Percentiles rank a stretch among this genome's conserved stretches.
Evolutionary conservation across 2,113 vertebrate genomes (phyloP).

Genomic region (Theristicus caerulescens): DNA sequence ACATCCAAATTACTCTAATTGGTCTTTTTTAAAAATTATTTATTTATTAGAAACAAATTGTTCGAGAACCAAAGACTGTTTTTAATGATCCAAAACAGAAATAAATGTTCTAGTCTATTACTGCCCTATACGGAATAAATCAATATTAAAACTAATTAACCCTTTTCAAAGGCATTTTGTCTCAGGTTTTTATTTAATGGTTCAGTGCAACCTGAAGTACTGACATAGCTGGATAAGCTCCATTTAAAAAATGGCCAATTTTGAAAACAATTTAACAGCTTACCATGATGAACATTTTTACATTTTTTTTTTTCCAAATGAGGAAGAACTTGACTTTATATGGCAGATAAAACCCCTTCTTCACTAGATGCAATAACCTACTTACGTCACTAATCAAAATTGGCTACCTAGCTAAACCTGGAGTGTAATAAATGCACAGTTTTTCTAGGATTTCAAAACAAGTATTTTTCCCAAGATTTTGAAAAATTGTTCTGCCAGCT

Average conservation of each 20-base stretch:
- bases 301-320: background rate
- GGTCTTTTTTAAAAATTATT: background rate
- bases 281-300: slow-evolving; percentile 68
- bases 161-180: slow-evolving; percentile 93
- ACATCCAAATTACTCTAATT: slow-evolving; percentile 46
- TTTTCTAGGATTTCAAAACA: background rate
- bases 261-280: slow-evolving; percentile 82
- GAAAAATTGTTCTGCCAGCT: background rate
- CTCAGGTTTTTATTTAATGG: slow-evolving; percentile 92
- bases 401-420: background rate
- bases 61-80: slow-evolving; percentile 63
- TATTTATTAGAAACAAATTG: slow-evolving; percentile 59
- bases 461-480: background rate
- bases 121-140: slow-evolving; percentile 90
- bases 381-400: background rate
- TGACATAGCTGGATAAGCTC: slow-evolving; percentile 91
- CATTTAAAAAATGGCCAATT: slow-evolving; percentile 89
- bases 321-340: slow-evolving; percentile 20
- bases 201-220: slow-evolving; percentile 87
- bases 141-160: slow-evolving; percentile 99
- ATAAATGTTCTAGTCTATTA: slow-evolving; percentile 81
- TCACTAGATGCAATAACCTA: background rate
- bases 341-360: background rate
- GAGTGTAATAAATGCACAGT: background rate
- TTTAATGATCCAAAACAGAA: slow-evolving; percentile 80